phyloP scores from a whole-genome alignment of 2,888 invertebrate genomes.

The Myathropa florea region DNA sequence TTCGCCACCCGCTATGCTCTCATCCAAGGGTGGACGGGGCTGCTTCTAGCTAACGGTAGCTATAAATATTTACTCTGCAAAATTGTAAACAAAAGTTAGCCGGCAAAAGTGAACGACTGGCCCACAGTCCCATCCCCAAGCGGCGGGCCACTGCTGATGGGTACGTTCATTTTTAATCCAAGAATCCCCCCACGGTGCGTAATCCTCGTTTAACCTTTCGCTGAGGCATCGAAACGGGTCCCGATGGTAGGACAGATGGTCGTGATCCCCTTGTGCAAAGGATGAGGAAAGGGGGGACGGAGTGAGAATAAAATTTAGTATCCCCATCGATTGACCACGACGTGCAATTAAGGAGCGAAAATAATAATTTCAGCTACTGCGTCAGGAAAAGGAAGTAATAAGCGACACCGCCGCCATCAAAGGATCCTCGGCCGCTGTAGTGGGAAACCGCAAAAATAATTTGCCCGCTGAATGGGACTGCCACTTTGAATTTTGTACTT shows the following conservation, averaged over 20 bases:
- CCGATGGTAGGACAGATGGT: neutral
- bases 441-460: conserved; percentile 44
- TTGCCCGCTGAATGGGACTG: conserved; percentile 12
- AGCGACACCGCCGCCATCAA: conserved; percentile 3
- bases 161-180: neutral
- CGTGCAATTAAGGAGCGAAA: conserved; percentile 12
- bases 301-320: neutral
- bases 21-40: neutral
- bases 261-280: neutral
- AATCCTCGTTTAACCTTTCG: conserved; percentile 4
- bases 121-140: neutral
- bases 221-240: neutral
- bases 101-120: neutral
- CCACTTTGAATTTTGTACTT: neutral
- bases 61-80: conserved; percentile 18
- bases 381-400: neutral
- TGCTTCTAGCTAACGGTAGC: neutral
- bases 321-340: conserved; percentile 17
- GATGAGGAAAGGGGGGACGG: neutral
- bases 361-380: neutral
- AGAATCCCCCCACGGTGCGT: neutral
- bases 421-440: conserved; percentile 1
- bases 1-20: neutral
- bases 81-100: conserved; percentile 6
- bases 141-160: neutral